phyloP scores from a whole-genome alignment of 2,888 invertebrate genomes.

The Sceliomorpha sp. region DNA sequence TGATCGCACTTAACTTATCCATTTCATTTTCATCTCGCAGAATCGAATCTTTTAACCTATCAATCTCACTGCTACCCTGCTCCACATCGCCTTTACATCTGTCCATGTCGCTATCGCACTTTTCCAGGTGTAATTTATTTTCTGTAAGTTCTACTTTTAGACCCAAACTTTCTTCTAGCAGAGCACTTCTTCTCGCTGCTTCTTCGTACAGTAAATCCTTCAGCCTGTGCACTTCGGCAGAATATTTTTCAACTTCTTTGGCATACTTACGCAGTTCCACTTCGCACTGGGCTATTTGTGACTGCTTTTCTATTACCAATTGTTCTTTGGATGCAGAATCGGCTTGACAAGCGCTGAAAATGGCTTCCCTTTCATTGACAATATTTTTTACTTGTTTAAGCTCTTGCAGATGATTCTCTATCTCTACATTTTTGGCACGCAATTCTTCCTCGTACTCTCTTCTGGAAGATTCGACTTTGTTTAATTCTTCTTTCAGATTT shows the following conservation, averaged over 20 bases:
- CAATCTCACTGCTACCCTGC: conserved; percentile 19
- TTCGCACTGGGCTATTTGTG: conserved; percentile 26
- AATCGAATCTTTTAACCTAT: conserved; percentile 76
- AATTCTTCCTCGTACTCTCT: conserved; percentile 40
- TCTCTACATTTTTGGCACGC: conserved; percentile 22
- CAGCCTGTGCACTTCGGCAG: conserved; percentile 74
- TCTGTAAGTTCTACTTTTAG: conserved; percentile 59
- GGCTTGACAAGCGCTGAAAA: conserved; percentile 37
- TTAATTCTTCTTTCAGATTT: conserved; percentile 37
- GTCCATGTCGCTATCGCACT: conserved; percentile 22
- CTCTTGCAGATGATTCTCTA: conserved; percentile 54
- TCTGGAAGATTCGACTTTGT: conserved; percentile 29
- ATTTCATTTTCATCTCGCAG: conserved; percentile 47
- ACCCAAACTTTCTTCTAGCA: conserved; percentile 39
- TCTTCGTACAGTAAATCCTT: conserved; percentile 78
- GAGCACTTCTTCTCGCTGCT: conserved; percentile 60
- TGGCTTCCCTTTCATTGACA: conserved; percentile 44
- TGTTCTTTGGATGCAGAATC: conserved; percentile 18
- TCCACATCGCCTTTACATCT: conserved; percentile 27
- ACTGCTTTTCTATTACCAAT: conserved; percentile 13
- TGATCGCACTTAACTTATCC: no score
- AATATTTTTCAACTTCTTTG: conserved; percentile 43
- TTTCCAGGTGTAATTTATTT: conserved; percentile 56
- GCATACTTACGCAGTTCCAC: conserved; percentile 40
- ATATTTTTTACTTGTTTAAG: conserved; percentile 54